Evolutionary conservation across 1,140 invertebrate species (phyloP).

Genomic region (Belonocnema kinseyi): DNA sequence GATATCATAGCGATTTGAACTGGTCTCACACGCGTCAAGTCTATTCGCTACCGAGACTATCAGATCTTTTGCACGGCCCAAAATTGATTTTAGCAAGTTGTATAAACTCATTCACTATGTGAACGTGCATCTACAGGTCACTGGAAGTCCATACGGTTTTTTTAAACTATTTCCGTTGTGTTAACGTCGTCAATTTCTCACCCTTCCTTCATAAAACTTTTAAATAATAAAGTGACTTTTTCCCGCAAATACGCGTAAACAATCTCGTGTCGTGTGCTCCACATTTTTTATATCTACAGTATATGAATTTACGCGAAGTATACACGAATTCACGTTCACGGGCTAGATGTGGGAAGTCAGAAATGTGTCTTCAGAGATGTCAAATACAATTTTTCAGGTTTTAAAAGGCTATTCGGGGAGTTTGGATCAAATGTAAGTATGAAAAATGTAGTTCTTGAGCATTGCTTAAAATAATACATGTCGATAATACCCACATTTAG

Average conservation of each 20-base stretch:
- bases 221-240: slow-evolving; percentile 66
- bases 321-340: slow-evolving; percentile 44
- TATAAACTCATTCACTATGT: slow-evolving; percentile 49
- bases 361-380: background rate
- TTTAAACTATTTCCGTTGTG: slow-evolving; percentile 1
- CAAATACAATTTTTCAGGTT: background rate
- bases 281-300: slow-evolving; percentile 52
- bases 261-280: slow-evolving; percentile 65
- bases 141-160: slow-evolving; percentile 34
- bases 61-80: slow-evolving; percentile 34
- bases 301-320: slow-evolving; percentile 49
- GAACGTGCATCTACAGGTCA: slow-evolving; percentile 32
- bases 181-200: slow-evolving; percentile 26
- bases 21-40: slow-evolving; percentile 35
- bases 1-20: slow-evolving; percentile 63
- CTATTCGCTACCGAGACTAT: slow-evolving; percentile 18
- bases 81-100: slow-evolving; percentile 47
- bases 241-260: slow-evolving; percentile 63
- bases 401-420: no score
- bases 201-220: slow-evolving; percentile 34
- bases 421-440: no score
- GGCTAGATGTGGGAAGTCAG: slow-evolving; percentile 17
- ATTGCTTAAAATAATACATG: background rate
- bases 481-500: background rate
- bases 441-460: background rate